phyloP scores from a whole-genome alignment of 1,140 invertebrate species.

The Mizuhopecten yessoensis region DNA sequence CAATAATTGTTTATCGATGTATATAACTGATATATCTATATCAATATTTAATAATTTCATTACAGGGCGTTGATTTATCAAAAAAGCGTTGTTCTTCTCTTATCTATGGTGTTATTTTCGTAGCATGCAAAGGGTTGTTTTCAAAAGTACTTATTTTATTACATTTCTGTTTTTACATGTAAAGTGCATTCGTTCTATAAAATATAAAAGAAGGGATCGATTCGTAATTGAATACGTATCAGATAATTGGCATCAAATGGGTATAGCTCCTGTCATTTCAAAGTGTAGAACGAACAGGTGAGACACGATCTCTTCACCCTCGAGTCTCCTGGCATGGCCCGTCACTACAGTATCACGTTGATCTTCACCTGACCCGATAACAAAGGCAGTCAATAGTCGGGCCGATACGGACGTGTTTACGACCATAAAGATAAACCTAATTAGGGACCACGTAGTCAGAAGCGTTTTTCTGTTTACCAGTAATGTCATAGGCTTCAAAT shows the following conservation, averaged over 20 bases:
- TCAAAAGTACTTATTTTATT: not conserved
- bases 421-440: conserved; percentile 9
- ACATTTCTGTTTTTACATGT: not conserved
- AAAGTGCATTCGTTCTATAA: not conserved
- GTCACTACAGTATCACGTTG: not conserved
- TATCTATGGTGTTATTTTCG: too few relatives aligned
- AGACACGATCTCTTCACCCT: not conserved
- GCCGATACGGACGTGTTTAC: not conserved
- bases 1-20: too few relatives aligned
- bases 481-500: not conserved
- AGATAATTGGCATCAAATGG: not conserved
- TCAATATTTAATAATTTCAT: too few relatives aligned
- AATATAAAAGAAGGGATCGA: not conserved
- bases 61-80: too few relatives aligned
- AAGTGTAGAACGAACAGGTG: not conserved
- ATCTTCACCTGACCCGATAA: conserved; percentile 21
- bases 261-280: conserved; percentile 1
- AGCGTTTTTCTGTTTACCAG: not conserved
- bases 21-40: too few relatives aligned
- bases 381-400: not conserved
- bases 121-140: not conserved
- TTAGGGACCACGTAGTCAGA: not conserved
- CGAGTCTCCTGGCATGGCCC: not conserved
- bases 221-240: not conserved
- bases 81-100: too few relatives aligned